Base-by-base conservation (phyloP, 2,888 invertebrate genomes). In the Gonocerus acuteangulatus region DNA sequence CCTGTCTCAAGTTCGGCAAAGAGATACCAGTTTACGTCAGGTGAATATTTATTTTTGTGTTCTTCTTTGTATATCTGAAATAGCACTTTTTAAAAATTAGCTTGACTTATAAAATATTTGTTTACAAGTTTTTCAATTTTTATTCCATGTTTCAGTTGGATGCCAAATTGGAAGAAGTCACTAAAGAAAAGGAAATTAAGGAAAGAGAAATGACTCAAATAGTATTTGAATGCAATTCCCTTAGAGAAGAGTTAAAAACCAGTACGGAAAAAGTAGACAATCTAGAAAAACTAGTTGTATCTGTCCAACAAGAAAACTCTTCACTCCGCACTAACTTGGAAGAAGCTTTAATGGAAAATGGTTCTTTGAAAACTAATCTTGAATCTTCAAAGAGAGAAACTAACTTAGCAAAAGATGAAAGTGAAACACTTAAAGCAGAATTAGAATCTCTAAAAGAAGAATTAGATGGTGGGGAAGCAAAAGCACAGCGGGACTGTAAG, bases 401-500 rank as follows among this genome's bases (percentile, higher is more conserved):
- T 47, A 36, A 48, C 16, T 21, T 36, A 27, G 27, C 64, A 69
- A 71, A 72, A 13, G 71, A 71, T 27, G 70, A 71, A 48, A 66
- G 69, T 4, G 69, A 69, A 39, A 61, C 69, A 4, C 16, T 58
- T 1, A 4, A 70, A 69, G 23, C 71, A 71, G 47, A 70, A 68
- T 39, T 61, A 71, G 48, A 72, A 70, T 61, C 62, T 72, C 71
- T 72, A 70, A 71, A 51, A 68, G 44, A 68, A 70, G 34, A 48
- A 22, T 19, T 48, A 19, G 32, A 23, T 18, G 54, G 39, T n/a
- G 54, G n/a, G 21, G 22, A 54, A 42, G 39, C 42, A 2, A 36
- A 54, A 42, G 39, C 54, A 39, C 21, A 16, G 15, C 15, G 16
- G 15, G 54, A 42, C 16, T 21, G 21, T 15, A n/a, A 54, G 23